phyloP scores from a whole-genome alignment of 2,797 vertebrate genomes.

The Potorous gilbertii region DNA sequence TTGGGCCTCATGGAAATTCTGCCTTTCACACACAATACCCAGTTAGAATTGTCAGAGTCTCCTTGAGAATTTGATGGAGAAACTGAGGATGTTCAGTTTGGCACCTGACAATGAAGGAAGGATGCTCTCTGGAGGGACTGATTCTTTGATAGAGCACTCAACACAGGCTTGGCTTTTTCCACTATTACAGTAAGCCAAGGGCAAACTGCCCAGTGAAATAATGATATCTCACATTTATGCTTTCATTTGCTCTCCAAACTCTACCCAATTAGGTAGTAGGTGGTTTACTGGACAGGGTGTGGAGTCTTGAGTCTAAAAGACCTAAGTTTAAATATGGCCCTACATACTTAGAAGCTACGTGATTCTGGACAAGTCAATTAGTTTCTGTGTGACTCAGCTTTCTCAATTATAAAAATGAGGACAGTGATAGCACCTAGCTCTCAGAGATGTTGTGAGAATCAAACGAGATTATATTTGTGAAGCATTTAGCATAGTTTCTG shows the following conservation, averaged over 20 bases:
- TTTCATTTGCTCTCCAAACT: background rate
- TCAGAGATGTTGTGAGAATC: background rate
- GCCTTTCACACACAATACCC: background rate
- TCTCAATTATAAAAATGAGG: background rate
- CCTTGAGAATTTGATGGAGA: background rate
- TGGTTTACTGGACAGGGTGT: background rate
- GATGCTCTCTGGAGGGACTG: background rate
- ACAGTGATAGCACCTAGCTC: no score
- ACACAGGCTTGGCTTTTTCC: background rate
- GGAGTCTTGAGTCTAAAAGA: background rate
- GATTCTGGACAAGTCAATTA: background rate
- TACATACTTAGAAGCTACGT: background rate
- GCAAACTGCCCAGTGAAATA: background rate
- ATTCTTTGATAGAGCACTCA: background rate
- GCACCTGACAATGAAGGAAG: background rate
- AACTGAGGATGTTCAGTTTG: background rate
- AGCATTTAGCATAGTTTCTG: no score
- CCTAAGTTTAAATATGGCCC: background rate
- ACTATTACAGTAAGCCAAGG: background rate
- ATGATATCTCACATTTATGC: background rate
- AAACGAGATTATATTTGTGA: background rate
- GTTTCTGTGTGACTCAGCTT: no score
- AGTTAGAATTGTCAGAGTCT: background rate
- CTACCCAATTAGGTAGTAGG: background rate
- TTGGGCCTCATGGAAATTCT: background rate